A percentile compares a stretch with the other conserved stretches of the same genome.
phyloP scores from a whole-genome alignment of 2,888 invertebrate genomes.

The Sphaerophoria taeniata region DNA sequence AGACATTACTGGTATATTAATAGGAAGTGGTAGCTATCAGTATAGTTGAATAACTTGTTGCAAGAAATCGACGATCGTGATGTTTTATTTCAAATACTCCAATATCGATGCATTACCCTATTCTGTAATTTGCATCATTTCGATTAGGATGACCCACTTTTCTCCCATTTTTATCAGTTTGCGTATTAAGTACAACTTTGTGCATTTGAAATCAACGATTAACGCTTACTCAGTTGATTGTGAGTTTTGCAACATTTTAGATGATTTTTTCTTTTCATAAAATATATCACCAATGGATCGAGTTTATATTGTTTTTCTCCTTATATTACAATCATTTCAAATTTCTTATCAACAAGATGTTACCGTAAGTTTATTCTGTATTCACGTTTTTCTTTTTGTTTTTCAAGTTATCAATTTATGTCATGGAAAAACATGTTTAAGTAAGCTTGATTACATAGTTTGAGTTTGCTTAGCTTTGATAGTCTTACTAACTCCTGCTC shows the following conservation, averaged over 20 bases:
- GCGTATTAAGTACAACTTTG: neutral
- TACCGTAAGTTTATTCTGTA: slow-evolving; percentile 43
- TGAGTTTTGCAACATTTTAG: slow-evolving; percentile 29
- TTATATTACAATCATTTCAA: slow-evolving; percentile 22
- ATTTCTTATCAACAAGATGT: slow-evolving; percentile 50
- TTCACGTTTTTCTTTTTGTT: too few relatives aligned
- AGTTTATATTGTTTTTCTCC: slow-evolving; percentile 10
- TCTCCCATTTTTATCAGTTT: slow-evolving; percentile 1
- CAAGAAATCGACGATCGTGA: too few relatives aligned
- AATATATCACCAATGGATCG: slow-evolving; percentile 1
- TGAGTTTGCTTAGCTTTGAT: neutral
- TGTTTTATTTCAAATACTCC: too few relatives aligned
- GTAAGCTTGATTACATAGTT: too few relatives aligned
- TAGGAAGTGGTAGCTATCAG: too few relatives aligned
- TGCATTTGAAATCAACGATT: neutral
- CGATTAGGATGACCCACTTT: too few relatives aligned
- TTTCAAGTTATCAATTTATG: too few relatives aligned
- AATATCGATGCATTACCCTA: too few relatives aligned
- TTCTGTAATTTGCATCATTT: too few relatives aligned
- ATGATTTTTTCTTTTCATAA: slow-evolving; percentile 1
- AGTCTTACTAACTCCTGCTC: neutral
- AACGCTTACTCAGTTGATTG: slow-evolving; percentile 23
- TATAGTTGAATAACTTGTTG: too few relatives aligned
- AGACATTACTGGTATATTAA: too few relatives aligned
- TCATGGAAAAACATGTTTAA: too few relatives aligned